A percentile compares a stretch with the other conserved stretches of the same genome.
phyloP scores from a whole-genome alignment of 2,113 vertebrate genomes.

The Platichthys stellatus region DNA sequence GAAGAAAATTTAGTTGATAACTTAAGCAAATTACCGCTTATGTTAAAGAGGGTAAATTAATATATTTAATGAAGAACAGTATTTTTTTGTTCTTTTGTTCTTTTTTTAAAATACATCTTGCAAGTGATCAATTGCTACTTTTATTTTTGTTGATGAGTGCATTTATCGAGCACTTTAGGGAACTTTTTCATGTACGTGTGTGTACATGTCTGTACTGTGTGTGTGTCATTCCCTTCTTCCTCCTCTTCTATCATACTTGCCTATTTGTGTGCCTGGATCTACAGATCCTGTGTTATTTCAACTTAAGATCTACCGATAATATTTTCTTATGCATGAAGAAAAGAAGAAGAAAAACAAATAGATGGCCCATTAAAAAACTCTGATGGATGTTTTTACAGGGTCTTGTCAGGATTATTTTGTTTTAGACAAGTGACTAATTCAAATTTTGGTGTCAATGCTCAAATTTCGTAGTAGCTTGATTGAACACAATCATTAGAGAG shows the following conservation, averaged over 20 bases:
- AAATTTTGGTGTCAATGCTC: constrained; percentile 24
- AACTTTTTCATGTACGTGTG: constrained; percentile 42
- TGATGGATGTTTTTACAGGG: constrained; percentile 27
- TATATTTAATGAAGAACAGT: constrained; percentile 81
- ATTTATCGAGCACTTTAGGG: constrained; percentile 64
- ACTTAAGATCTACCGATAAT: constrained; percentile 33
- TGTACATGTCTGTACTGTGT: constrained; percentile 11
- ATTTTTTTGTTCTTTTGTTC: constrained; percentile 50
- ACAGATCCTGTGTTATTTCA: constrained; percentile 58
- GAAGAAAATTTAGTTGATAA: constrained; percentile 70
- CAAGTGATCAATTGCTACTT: constrained; percentile 81
- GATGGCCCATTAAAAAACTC: constrained; percentile 29
- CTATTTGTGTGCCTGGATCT: constrained; percentile 66
- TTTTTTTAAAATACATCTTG: constrained; percentile 69
- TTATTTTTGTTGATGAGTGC: constrained; percentile 61
- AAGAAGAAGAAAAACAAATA: constrained; percentile 31
- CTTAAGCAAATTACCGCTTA: constrained; percentile 76
- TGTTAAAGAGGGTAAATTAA: constrained; percentile 78
- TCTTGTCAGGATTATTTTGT: constrained; percentile 42
- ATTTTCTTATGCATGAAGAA: constrained; percentile 63
- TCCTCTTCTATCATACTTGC: constrained; percentile 28
- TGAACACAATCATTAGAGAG: constrained; percentile 46
- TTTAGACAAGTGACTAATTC: constrained; percentile 17
- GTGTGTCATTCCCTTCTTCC: constrained; percentile 57
- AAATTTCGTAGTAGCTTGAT: constrained; percentile 29